Base-by-base conservation (phyloP, 2,113 vertebrate species). In the Phyllostomus discolor region DNA sequence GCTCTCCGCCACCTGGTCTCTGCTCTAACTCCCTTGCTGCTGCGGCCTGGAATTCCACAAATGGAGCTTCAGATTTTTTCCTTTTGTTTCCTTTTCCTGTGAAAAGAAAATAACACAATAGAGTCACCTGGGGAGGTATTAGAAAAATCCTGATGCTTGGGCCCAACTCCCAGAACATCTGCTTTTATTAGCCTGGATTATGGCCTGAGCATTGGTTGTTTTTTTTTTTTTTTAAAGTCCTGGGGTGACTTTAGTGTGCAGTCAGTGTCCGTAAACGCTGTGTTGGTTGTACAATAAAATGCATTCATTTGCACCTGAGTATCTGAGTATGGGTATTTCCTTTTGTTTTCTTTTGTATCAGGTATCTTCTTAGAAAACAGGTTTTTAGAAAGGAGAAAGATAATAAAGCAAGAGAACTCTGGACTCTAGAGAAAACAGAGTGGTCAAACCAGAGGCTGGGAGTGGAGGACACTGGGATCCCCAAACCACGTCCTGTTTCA, bases 31-130 rank as follows among this genome's bases (percentile, higher is more conserved):
- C 2, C 20, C n/a, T 81, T 92, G 84, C 3, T 78, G 88, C 17
- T 95, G 50, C 35, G 76, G 9, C 52, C 69, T 91, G 72, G 86
- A 91, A 88, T 94, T 81, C 26, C 43, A 76, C 54, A 90, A 88
- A 54, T 41, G 7, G 10, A 69, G 28, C 11, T 81, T 35, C 10
- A 85, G 38, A 35, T 86, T 88, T 82, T 64, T 64, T 50, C 16
- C 46, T 83, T 88, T 15, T 41, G 26, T 12, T 59, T 94, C 19
- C 5, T 84, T 78, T 90, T 26, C 11, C 20, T 3, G 7, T 57
- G 38, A 85, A 93, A 73, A 43, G 73, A 57, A 95, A 90, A 73
- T 26, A 92, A 46, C 9, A 52, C 20, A 94, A 46, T 17, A 7
- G 11, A 79, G 48, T 95, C 8, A 67, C 43, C 50, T 28, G 5